Conservation (phyloP, 1,140 invertebrate genomes). For the Brachionus sp. region DNA sequence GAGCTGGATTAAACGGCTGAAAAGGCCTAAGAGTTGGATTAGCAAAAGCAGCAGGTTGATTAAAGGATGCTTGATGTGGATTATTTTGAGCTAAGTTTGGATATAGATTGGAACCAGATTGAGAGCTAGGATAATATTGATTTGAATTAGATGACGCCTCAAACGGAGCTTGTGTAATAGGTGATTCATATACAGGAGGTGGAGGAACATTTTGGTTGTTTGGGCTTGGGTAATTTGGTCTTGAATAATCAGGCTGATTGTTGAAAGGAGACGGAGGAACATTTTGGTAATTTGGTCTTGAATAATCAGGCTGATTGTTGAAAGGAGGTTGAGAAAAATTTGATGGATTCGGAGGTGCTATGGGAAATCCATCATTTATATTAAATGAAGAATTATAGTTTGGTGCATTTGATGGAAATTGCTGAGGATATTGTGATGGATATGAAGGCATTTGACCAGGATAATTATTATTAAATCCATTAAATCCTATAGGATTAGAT, state of each 20-base stretch:
- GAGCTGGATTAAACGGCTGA: constrained; percentile 53
- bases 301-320: neutral
- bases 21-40: constrained; percentile 51
- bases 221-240: too few relatives aligned
- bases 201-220: neutral
- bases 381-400: neutral
- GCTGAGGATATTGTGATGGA: constrained; percentile 11
- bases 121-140: neutral
- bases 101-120: neutral
- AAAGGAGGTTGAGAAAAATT: neutral
- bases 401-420: neutral
- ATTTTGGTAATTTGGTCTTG: neutral
- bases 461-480: neutral
- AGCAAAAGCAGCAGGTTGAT: neutral
- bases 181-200: neutral
- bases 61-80: neutral
- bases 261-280: neutral
- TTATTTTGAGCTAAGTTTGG: neutral
- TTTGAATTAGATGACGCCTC: neutral
- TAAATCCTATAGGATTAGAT: neutral
- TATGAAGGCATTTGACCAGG: neutral
- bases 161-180: neutral
- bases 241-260: neutral
- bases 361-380: neutral
- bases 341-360: neutral